Base-by-base conservation (phyloP, 2,888 invertebrate genomes). In the Cremastinae sp. region DNA sequence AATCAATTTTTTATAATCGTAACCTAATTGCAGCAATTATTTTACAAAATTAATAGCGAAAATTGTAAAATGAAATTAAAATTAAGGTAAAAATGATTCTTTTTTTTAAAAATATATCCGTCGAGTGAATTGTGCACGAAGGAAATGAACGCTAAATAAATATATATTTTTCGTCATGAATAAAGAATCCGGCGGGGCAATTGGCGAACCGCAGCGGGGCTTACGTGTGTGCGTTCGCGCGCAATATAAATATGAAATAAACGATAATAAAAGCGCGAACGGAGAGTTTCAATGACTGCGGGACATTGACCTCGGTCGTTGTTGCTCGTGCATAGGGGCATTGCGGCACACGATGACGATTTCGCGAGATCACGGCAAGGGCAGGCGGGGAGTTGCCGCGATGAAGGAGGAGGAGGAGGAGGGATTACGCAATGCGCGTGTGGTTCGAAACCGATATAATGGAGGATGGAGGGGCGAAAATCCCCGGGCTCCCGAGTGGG, bases 391-490 rank as follows among this genome's bases (percentile, higher is more conserved):
- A 18, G 8, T 18, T 14, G 12, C 12, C 2, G 45, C 45, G 45
- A 45, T 1, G 41, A 14, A 14, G 18, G 49, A 36, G 53, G 36
- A n/a, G 18, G 8, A 41, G 59, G 43, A 53, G 41, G 34, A 51
- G 61, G 61, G 70, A 70, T 70, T 70, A 54, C 70, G 70, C 70
- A 70, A 70, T 70, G 70, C 62, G 70, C 62, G 70, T 62, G 70
- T 43, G 45, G 49, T 20, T 28, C 49, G n/a, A 65, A 38, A 20
- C 38, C 28, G 36, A 28, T 51, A 62, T 38, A 61, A 53, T 28
- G n/a, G 53, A 47, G 7, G 56, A 12, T 14, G 49, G 10, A 43
- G 9, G 12, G 9, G 34, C 9, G 28, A 14, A 28, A 16, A 36
- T 14, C 49, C 2, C 9, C 20, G 43, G 5, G 49, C 0, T 34